phyloP scores from a whole-genome alignment of 2,113 vertebrate species.

The Thinocorus orbignyianus region DNA sequence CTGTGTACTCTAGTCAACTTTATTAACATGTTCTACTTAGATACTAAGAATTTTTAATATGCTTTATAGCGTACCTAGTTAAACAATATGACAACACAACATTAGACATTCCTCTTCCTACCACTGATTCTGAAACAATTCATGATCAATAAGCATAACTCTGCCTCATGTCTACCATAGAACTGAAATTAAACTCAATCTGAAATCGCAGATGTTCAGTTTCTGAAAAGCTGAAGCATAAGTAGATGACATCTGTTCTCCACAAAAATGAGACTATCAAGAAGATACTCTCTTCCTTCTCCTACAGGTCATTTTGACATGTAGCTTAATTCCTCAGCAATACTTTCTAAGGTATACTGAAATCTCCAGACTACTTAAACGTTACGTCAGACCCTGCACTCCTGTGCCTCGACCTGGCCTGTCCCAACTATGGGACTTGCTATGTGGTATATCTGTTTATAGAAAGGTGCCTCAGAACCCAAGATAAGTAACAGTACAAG shows the following conservation, averaged over 20 bases:
- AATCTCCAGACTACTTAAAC: neutral
- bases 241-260: neutral
- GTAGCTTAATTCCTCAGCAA: neutral
- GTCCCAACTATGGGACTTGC: neutral
- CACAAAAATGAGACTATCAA: neutral
- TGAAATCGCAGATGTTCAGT: neutral
- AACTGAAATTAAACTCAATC: neutral
- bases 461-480: neutral
- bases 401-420: neutral
- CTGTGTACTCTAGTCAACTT: neutral
- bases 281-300: neutral
- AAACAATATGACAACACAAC: neutral
- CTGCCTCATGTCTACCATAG: neutral
- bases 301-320: neutral
- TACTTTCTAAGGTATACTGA: neutral
- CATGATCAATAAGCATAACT: neutral
- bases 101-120: neutral
- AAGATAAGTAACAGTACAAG: neutral
- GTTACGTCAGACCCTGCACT: neutral
- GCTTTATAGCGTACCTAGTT: neutral
- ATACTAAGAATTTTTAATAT: neutral
- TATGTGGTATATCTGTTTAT: rapidly evolving
- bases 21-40: neutral
- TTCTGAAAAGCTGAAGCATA: neutral
- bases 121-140: neutral